These are phyloP conservation scores for Neolamprologus variostigma DNA, from an alignment of 2,113 vertebrate genomes.

Conservation along the genomic window DNA sequence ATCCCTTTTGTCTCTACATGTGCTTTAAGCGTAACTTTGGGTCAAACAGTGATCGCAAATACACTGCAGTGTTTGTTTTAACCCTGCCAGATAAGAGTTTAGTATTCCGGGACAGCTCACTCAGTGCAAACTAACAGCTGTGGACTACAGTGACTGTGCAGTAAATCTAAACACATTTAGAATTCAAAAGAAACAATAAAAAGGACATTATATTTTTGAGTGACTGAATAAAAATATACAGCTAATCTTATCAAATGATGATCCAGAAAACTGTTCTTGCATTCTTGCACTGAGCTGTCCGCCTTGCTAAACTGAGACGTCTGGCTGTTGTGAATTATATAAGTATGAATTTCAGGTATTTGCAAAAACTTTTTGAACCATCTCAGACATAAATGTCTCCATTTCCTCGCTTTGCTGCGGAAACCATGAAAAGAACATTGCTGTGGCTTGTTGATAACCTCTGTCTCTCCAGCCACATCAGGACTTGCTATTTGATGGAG, in stretches of 20 bases:
- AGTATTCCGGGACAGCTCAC: not conserved
- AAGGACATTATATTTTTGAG: not conserved
- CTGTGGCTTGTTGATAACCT: slow-evolving; percentile 13
- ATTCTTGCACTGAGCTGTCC: not conserved
- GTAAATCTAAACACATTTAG: not conserved
- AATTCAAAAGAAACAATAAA: not conserved
- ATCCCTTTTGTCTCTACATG: not conserved
- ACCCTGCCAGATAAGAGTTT: not conserved
- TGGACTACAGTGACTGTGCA: not conserved
- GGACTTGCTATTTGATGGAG: slow-evolving; percentile 41
- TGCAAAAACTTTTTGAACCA: slow-evolving; percentile 16
- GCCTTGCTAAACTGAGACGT: not conserved
- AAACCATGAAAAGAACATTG: not conserved
- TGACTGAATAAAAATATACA: not conserved
- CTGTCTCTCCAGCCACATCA: slow-evolving; percentile 11
- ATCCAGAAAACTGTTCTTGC: not conserved
- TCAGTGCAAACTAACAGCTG: not conserved
- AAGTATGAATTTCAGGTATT: not conserved
- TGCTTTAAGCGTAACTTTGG: not conserved
- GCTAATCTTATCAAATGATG: not conserved
- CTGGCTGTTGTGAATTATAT: not conserved
- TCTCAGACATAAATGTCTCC: not conserved
- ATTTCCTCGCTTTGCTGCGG: not conserved
- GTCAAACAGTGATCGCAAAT: slow-evolving; percentile 22
- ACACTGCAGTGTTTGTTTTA: not conserved